Percentiles rank a stretch among this genome's conserved stretches.
Conservation (phyloP, 2,797 vertebrate genomes). For the Mormyrus proboscirostris region DNA sequence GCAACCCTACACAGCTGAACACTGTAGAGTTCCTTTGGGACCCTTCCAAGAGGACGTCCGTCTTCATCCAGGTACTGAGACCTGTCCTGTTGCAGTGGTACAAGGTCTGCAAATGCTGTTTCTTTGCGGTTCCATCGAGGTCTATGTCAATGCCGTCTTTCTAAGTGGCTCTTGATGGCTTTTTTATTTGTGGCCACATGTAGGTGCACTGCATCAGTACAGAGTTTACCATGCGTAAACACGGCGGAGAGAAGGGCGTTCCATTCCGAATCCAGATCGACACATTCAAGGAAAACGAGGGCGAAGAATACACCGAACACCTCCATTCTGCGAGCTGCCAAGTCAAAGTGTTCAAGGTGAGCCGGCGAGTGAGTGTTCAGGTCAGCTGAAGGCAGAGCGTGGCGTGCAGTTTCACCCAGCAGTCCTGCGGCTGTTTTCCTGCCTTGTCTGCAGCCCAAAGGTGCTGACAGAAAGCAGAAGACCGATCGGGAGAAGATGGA, state of each 20-base stretch:
- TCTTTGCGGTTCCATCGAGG: not conserved
- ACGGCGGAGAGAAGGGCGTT: slow-evolving; percentile 91
- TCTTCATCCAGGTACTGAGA: slow-evolving; percentile 85
- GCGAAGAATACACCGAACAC: slow-evolving; percentile 85
- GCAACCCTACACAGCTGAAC: slow-evolving; percentile 92
- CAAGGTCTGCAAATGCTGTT: not conserved
- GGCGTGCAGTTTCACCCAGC: not conserved
- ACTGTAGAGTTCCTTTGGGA: slow-evolving; percentile 98
- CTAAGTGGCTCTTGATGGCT: not conserved
- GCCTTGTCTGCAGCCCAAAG: slow-evolving; percentile 66
- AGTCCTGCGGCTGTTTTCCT: not conserved
- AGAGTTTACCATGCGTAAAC: slow-evolving; percentile 94
- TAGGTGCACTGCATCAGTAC: slow-evolving; percentile 97
- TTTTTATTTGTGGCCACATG: not conserved
- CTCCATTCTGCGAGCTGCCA: slow-evolving; percentile 96
- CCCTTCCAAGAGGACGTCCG: slow-evolving; percentile 87
- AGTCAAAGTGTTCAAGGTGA: slow-evolving; percentile 96
- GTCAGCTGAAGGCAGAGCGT: not conserved
- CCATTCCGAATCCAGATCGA: slow-evolving; percentile 93
- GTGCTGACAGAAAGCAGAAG: slow-evolving; percentile 77
- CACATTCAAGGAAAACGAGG: slow-evolving; percentile 87
- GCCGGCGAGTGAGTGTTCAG: not conserved
- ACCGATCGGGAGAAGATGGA: slow-evolving; percentile 77
- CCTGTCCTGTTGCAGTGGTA: not conserved
- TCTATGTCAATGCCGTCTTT: not conserved